Base-by-base conservation (phyloP, 2,113 vertebrate species). In the Pelusios castaneus region DNA sequence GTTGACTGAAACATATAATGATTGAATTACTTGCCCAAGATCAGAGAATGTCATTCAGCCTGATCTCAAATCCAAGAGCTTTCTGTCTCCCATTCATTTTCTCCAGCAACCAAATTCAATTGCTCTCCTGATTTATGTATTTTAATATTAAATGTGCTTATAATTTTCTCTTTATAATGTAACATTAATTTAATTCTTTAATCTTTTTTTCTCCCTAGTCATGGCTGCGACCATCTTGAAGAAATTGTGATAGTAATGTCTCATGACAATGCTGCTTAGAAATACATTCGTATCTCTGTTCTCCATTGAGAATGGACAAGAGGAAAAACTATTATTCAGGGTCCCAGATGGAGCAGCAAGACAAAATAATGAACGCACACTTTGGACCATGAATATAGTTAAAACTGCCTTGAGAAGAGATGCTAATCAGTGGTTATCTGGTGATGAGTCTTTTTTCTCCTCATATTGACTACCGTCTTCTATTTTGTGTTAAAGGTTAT, bases 211-310 rank as follows among this genome's bases (percentile, higher is more conserved):
- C 95, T 95, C 94, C 95, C 25, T 67, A 99, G 98, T 97, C 98
- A 45, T 98, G 98, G 98, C 97, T 98, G 41, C 87, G 96, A 90
- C 92, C 96, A 9, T 96, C 96, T 56, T 98, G 97, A 98, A 96
- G 97, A 96, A 94, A 29, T 60, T 47, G 24, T 52, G 45, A 73
- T 13, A 84, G 84, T 55, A 88, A 80, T 24, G 27, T 84, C 82
- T 91, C 75, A 25, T 80, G 70, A 78, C 58, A 47, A 87, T 89
- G 92, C 97, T 97, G 92, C 91, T 93, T 91, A 87, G 82, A 92
- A 93, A 76, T 89, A 45, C 1, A 16, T 79, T 85, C 51, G 1
- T 47, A 19, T 93, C 56, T 52, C 79, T 91, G 52, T 82, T 92
- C 79, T 88, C 79, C 54, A 73, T 92, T 80, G 88, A 92, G 78